A percentile compares a stretch with the other conserved stretches of the same genome.
Conservation (phyloP, 1,140 invertebrate genomes). For the Glossosoma conforme region DNA sequence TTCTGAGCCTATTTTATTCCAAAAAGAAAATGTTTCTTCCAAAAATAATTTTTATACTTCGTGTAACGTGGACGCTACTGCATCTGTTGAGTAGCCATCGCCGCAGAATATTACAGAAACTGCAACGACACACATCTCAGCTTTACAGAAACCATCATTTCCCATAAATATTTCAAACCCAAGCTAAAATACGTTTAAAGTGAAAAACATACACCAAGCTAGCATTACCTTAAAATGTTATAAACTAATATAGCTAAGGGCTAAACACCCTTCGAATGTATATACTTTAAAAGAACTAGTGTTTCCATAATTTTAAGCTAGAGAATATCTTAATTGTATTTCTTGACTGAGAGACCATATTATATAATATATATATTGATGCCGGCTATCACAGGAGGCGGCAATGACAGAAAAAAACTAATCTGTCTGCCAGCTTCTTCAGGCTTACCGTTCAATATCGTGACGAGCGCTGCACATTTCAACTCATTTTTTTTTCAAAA, state of each 20-base stretch:
- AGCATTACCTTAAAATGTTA: constrained; percentile 32
- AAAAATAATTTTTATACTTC: too few species aligned
- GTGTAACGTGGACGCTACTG: too few species aligned
- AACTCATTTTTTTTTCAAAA: too few species aligned
- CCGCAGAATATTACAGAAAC: too few species aligned
- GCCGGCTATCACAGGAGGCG: too few species aligned
- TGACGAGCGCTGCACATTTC: too few species aligned
- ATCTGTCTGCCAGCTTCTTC: background rate
- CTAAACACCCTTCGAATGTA: constrained; percentile 23
- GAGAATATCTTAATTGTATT: constrained; percentile 31
- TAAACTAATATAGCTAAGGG: constrained; percentile 20
- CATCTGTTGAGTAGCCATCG: too few species aligned
- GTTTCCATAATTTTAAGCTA: constrained; percentile 29
- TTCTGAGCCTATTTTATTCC: too few species aligned
- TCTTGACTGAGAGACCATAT: constrained; percentile 32
- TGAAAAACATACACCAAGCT: constrained; percentile 31
- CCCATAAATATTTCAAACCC: constrained; percentile 11
- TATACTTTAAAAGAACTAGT: constrained; percentile 29
- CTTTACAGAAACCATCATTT: constrained; percentile 22
- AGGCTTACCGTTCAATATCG: too few species aligned
- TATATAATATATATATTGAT: constrained; percentile 14
- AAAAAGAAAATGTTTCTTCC: too few species aligned
- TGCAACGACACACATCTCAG: constrained; percentile 12
- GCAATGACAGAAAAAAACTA: too few species aligned
- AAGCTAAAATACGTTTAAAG: constrained; percentile 19